Conservation (phyloP, 2,797 vertebrate species). For the Pseudomugil tenellus region DNA sequence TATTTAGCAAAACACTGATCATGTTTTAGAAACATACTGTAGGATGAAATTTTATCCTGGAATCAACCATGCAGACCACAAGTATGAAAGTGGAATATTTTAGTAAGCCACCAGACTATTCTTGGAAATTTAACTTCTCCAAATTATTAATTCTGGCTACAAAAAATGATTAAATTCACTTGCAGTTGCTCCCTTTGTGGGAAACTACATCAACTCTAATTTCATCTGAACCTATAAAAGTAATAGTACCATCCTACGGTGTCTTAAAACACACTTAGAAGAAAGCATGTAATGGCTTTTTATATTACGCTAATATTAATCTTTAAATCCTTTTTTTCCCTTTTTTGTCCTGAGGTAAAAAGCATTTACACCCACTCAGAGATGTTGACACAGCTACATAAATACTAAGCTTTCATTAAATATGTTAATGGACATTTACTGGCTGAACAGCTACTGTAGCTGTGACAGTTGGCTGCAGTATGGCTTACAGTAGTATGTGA, state of each 20-base stretch:
- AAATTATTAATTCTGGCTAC: not conserved
- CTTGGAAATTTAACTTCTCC: conserved; percentile 2
- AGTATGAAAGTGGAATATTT: not conserved
- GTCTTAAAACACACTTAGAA: conserved; percentile 6
- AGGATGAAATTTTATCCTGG: not conserved
- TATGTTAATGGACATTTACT: conserved; percentile 49
- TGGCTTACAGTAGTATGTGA: conserved; percentile 14
- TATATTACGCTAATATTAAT: conserved; percentile 7
- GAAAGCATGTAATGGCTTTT: conserved; percentile 6
- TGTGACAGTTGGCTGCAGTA: not conserved
- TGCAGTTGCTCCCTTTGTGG: conserved; percentile 7
- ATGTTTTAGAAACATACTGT: not conserved
- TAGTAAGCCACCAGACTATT: not conserved
- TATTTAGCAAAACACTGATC: not conserved
- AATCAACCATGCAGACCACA: not conserved
- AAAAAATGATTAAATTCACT: conserved; percentile 31
- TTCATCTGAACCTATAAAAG: conserved; percentile 8
- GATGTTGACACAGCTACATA: conserved; percentile 32
- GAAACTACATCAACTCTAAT: conserved; percentile 19
- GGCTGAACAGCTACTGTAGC: conserved; percentile 8
- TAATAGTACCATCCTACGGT: not conserved
- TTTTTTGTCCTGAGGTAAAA: conserved; percentile 26
- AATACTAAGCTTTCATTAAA: conserved; percentile 60
- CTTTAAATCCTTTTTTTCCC: conserved; percentile 13
- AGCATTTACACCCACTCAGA: conserved; percentile 16